Evolutionary conservation across 92 coral and sea anemone species (phyloP), one percentile per base, ranked within the genome.

Genomic region (Paragorgia papillata): DNA sequence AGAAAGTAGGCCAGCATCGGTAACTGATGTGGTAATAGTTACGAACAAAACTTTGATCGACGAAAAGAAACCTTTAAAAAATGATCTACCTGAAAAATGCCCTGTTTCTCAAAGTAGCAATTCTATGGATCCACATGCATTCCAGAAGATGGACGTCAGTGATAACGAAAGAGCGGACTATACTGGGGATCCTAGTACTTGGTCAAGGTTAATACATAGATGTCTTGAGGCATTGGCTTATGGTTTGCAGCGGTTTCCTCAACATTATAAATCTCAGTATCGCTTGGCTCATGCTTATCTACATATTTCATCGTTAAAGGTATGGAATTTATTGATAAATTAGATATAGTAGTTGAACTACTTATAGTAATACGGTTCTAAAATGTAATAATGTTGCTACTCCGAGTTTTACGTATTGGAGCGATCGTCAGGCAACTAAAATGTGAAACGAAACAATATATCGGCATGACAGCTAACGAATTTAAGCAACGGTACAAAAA

Each of bases 201-300:
- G 62, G 9, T 56, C 30, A 9, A 56, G 79, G 66, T 85, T 95
- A 25, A 84, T 95, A 73, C 95, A 90, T 50, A 66, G 73, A 56
- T 95, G 99, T 65, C 86, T 91, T 57, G 85, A 59, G 31, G 92
- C 95, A 1, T 30, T 95, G 57, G 97, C 90, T 32, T 87, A 91
- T 57, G 91, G 99, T 48, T 75, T 95, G 30, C 90, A 87, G 20
- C 80, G 99, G 33, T 95, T 95, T 57, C 92, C 99, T 31, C 99
- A 95, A 82, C 99, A 95, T 54, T 96, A 95, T 87, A 95, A 95
- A 86, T 86, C 95, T 13, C 99, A 96, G 57, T 91, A 95, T 69
- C 90, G 99, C 24, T 78, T 95, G 83, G 99, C 99, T 19, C 90
- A 89, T 31, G 90, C 92, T 15, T 82, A 88, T 65, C 89, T 79